phyloP scores from a whole-genome alignment of 2,888 invertebrate genomes.

The Tupiocoris notatus region DNA sequence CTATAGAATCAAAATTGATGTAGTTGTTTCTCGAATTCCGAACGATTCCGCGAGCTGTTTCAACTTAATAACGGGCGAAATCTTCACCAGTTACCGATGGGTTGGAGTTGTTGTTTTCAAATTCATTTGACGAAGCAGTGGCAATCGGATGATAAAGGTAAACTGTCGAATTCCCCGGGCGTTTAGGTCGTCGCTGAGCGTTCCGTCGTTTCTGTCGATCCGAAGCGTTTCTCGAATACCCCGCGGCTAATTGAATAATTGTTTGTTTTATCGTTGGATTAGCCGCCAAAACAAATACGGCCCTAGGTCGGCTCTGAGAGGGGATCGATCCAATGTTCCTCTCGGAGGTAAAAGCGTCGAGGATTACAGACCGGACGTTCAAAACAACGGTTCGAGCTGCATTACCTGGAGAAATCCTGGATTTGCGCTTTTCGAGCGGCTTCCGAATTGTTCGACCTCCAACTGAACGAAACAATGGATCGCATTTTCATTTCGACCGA shows the following conservation, averaged over 20 bases:
- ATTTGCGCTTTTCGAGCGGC: too few species aligned
- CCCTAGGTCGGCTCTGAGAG: neutral
- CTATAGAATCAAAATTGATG: too few species aligned
- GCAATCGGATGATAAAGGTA: neutral
- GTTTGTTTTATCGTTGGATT: slow-evolving; percentile 30
- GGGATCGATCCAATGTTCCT: neutral
- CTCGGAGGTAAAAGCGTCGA: neutral
- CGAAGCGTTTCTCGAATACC: neutral
- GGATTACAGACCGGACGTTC: neutral
- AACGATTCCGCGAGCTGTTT: too few species aligned
- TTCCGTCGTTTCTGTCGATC: neutral
- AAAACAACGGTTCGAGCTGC: neutral
- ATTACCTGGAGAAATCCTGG: neutral
- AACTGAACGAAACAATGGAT: too few species aligned
- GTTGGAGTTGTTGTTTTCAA: too few species aligned
- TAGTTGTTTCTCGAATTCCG: too few species aligned
- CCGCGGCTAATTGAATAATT: slow-evolving; percentile 30
- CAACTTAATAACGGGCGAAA: too few species aligned
- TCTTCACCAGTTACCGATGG: too few species aligned
- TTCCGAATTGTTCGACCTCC: too few species aligned
- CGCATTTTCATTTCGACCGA: too few species aligned
- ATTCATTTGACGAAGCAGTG: too few species aligned
- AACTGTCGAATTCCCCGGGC: neutral
- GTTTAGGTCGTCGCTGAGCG: neutral
- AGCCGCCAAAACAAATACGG: slow-evolving; percentile 21